Evolutionary conservation across 2,888 invertebrate genomes (phyloP).

Genomic region (Drosophila helvetica): DNA sequence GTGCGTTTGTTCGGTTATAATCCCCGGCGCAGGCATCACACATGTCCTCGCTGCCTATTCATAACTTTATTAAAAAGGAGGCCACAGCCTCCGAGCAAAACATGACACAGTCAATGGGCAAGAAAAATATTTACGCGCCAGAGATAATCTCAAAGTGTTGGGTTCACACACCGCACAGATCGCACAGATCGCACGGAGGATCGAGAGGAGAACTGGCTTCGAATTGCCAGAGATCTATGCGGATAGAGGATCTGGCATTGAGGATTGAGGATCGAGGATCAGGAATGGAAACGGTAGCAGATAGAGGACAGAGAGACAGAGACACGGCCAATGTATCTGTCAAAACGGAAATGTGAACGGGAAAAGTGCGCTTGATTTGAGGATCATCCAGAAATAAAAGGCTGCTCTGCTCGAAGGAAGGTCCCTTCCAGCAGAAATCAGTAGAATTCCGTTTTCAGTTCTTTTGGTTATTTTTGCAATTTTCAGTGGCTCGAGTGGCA

Average conservation of each 20-base stretch:
- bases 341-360: constrained; percentile 72
- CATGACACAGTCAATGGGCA: constrained; percentile 78
- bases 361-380: constrained; percentile 77
- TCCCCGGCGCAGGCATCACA: constrained; percentile 49
- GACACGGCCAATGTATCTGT: constrained; percentile 73
- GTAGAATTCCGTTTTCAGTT: neutral
- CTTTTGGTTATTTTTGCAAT: constrained; percentile 45
- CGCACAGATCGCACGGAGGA: too few species aligned
- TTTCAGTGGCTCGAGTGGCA: constrained; percentile 70
- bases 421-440: constrained; percentile 53
- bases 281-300: constrained; percentile 19
- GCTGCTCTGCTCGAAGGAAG: constrained; percentile 31
- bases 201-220: constrained; percentile 55
- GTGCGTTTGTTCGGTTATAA: constrained; percentile 48
- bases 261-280: constrained; percentile 14
- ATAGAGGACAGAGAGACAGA: constrained; percentile 25
- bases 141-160: constrained; percentile 80
- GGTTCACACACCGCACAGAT: constrained; percentile 64
- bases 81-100: constrained; percentile 52
- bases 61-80: constrained; percentile 68
- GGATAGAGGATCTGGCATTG: constrained; percentile 17
- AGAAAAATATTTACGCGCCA: constrained; percentile 81
- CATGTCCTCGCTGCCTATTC: constrained; percentile 60
- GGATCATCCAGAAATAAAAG: constrained; percentile 67
- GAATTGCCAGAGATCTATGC: constrained; percentile 59